phyloP scores from a whole-genome alignment of 2,888 invertebrate species.

The Catocala nupta region DNA sequence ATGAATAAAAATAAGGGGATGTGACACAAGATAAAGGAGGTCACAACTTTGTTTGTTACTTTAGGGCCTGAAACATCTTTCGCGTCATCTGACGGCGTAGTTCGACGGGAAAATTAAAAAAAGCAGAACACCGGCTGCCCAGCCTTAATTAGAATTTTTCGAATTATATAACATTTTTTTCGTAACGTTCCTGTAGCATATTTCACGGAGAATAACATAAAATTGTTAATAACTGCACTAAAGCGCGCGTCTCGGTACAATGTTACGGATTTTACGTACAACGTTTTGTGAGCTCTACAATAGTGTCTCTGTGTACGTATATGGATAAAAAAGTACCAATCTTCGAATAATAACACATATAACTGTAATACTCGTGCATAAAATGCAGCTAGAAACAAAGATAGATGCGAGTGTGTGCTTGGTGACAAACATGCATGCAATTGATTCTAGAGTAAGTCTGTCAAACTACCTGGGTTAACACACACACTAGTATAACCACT shows the following conservation, averaged over 20 bases:
- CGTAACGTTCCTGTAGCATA: constrained; percentile 57
- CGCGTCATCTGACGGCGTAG: constrained; percentile 78
- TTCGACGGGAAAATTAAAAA: constrained; percentile 81
- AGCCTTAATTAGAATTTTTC: constrained; percentile 84
- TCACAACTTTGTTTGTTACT: constrained; percentile 68
- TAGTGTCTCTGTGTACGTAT: constrained; percentile 9
- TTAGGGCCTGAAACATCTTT: constrained; percentile 69
- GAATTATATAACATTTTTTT: constrained; percentile 77
- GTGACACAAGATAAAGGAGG: constrained; percentile 63
- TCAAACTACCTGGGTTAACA: no score
- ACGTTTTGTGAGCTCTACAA: constrained; percentile 17
- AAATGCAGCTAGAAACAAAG: no score
- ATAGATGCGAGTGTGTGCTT: no score
- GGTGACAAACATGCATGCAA: no score
- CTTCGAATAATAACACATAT: no score
- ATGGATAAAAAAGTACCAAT: no score
- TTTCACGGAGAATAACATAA: constrained; percentile 56
- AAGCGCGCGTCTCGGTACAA: constrained; percentile 37
- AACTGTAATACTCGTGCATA: no score
- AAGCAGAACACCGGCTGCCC: constrained; percentile 76
- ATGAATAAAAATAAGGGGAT: constrained; percentile 53
- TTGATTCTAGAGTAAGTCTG: no score
- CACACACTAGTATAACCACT: no score
- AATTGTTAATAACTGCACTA: constrained; percentile 62
- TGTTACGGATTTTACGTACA: constrained; percentile 34